Evolutionary conservation across 2,888 invertebrate species (phyloP).

Genomic region (Callosobruchus maculatus): DNA sequence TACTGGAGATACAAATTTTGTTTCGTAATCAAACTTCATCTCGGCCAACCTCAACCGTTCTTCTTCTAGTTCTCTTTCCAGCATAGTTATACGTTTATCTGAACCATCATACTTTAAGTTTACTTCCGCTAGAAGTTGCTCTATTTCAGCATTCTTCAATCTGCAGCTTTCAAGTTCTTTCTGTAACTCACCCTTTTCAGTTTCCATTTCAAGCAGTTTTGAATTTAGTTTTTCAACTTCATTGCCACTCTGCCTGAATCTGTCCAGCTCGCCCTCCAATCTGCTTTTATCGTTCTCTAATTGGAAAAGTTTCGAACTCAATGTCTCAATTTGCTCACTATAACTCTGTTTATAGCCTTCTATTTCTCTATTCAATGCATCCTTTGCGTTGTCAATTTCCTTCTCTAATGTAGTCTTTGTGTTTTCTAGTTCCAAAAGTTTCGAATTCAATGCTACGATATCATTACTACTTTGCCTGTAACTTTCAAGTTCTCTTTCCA

Average conservation of each 20-base stretch:
- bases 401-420: neutral
- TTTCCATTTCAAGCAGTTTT: neutral
- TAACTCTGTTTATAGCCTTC: neutral
- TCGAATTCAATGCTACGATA: neutral
- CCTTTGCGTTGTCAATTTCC: neutral
- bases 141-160: neutral
- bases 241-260: neutral
- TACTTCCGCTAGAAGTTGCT: neutral
- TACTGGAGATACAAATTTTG: too few species aligned
- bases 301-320: neutral
- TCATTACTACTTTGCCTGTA: neutral
- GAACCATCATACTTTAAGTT: neutral
- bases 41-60: conserved; percentile 28
- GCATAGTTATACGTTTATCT: neutral
- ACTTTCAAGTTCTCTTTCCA: neutral
- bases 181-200: neutral
- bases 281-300: neutral
- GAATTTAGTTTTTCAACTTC: neutral
- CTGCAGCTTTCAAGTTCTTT: neutral
- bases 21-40: conserved; percentile 5
- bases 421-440: neutral
- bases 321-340: neutral
- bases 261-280: neutral
- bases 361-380: neutral
- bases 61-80: conserved; percentile 22